A percentile compares a stretch with the other conserved stretches of the same genome.
These are phyloP conservation scores for Melospiza georgiana DNA, from an alignment of 2,113 vertebrate genomes.

Conservation along the genomic window DNA sequence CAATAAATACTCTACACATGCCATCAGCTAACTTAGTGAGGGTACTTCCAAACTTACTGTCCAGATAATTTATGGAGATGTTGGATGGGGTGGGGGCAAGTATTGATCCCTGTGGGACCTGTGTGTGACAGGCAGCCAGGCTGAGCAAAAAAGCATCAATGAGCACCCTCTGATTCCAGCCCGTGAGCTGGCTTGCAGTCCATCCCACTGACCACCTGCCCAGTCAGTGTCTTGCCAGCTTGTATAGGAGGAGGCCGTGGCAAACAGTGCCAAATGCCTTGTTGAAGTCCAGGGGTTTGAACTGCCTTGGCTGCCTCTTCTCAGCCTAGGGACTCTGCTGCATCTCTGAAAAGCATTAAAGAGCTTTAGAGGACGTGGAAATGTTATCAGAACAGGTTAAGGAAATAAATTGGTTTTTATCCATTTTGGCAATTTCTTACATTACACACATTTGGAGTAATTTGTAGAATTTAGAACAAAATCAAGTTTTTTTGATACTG, in stretches of 20 bases:
- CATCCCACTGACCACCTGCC: accelerated
- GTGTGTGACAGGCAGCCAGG: background rate
- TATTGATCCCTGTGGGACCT: background rate
- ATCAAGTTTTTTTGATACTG: background rate
- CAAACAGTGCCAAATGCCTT: background rate
- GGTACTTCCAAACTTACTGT: background rate
- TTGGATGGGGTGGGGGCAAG: background rate
- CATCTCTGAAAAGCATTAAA: background rate
- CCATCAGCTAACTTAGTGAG: background rate
- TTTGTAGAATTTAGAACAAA: background rate
- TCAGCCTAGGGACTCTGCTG: background rate
- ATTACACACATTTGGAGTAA: background rate
- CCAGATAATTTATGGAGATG: background rate
- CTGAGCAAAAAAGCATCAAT: background rate
- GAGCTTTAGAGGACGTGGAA: background rate
- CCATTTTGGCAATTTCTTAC: background rate
- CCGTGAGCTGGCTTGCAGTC: background rate
- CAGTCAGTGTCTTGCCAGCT: background rate
- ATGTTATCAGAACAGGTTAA: background rate
- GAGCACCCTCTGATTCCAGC: background rate
- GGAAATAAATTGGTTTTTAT: background rate
- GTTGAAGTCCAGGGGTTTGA: background rate
- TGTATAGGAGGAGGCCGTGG: background rate
- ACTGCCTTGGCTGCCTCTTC: background rate
- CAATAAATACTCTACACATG: background rate